Base-by-base conservation (phyloP, 1,140 invertebrate species). In the Hermetia illucens region DNA sequence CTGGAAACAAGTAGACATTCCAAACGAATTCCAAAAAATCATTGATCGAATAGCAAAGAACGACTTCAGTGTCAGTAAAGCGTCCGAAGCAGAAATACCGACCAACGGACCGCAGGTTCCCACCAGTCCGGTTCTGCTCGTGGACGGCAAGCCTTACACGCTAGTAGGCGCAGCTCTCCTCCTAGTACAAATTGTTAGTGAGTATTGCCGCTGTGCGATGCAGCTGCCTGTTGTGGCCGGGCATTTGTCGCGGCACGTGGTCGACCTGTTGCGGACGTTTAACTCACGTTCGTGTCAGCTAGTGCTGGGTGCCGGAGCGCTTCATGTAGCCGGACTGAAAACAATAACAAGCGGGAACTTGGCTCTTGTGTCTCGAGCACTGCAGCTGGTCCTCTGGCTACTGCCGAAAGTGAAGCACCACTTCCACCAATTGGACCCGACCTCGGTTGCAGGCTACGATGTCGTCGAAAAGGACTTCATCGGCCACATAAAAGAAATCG, bases 341-440 rank as follows among this genome's bases (percentile, higher is more conserved):
- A 95, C 89, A 30, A 98, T 99, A 34, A 93, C 90, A 1, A 92
- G 84, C 43, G 87, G 82, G 27, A 96, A 94, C 68, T 66, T 98
- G 42, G 92, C 89, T 6, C 64, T 98, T 41, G 86, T 91, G 1
- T 88, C 86, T 6, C 71, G 94, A 43, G 92, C 82, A 64, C 57
- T 93, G 54, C 78, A 85, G 51, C 64, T 85, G 13, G 71, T 95
- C 24, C 55, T 84, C 9, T 86, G 80, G 77, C 61, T 83, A 34
- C 65, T 86, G 49, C 79, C 79, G 5, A 68, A 75, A 44, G 66
- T 87, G 12, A 73, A 74, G 46, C 51, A 63, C 17, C 74, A 82
- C 52, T 80, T 86, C 54, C 62, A 68, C 38, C 54, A 58, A 31
- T 56, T 62, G 41, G 66, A 69, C 38, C 34, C 61, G 13, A 34